phyloP scores from a whole-genome alignment of 2,888 invertebrate genomes.

The Erebia aethiops region DNA sequence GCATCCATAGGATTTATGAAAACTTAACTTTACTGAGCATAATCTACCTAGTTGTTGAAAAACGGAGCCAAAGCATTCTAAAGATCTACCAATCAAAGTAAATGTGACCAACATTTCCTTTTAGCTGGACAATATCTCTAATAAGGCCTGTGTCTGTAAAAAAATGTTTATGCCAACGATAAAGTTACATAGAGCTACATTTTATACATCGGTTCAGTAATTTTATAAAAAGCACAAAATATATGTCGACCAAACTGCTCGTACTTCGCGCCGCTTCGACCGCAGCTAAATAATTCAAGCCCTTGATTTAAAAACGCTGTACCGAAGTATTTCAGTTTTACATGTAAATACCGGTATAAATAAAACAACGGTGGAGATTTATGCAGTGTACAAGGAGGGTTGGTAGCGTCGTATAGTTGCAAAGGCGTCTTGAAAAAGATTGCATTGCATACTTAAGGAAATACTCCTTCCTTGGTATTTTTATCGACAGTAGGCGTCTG shows the following conservation, averaged over 20 bases:
- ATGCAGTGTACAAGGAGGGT: neutral
- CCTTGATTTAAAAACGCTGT: conserved; percentile 30
- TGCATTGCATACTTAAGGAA: neutral
- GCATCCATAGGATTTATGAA: no score
- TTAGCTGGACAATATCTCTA: no score
- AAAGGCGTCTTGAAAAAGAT: neutral
- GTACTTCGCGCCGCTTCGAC: conserved; percentile 15
- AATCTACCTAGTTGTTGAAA: no score
- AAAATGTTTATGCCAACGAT: no score
- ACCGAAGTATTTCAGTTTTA: conserved; percentile 21
- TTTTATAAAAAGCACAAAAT: neutral
- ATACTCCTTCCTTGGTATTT: neutral
- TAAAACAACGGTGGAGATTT: conserved; percentile 16
- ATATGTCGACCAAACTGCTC: neutral
- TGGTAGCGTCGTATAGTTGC: neutral
- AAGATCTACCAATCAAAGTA: no score
- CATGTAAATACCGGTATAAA: conserved; percentile 22
- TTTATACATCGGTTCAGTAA: neutral
- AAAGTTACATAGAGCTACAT: neutral
- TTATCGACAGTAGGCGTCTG: neutral
- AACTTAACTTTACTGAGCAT: no score
- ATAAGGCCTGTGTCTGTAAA: no score
- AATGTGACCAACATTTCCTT: no score
- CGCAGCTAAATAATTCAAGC: conserved; percentile 28
- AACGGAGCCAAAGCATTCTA: no score